These are phyloP conservation scores for Heteropelma amictum DNA, from an alignment of 2,888 invertebrate genomes.

Conservation along the genomic window DNA sequence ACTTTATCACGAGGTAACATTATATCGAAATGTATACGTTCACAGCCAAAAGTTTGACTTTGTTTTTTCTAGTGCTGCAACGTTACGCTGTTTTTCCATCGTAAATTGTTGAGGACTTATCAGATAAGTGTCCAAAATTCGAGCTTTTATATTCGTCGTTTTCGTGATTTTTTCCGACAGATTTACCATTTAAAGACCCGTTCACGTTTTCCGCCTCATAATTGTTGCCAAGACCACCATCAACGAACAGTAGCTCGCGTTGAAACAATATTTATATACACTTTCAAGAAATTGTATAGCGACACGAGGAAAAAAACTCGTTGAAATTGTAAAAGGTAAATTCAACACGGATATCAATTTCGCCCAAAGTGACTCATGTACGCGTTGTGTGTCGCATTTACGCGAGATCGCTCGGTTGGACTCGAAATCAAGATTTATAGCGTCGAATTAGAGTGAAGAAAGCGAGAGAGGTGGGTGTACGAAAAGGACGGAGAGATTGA, in stretches of 20 bases:
- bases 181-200: too few species aligned
- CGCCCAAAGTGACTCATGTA: background rate
- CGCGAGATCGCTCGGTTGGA: conserved; percentile 40
- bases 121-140: too few species aligned
- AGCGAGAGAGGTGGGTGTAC: background rate
- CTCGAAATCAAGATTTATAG: conserved; percentile 64
- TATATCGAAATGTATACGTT: background rate
- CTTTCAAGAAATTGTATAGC: background rate
- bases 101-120: too few species aligned
- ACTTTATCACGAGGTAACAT: background rate
- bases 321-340: background rate
- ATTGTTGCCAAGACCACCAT: too few species aligned
- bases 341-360: conserved; percentile 3
- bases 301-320: background rate
- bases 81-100: too few species aligned
- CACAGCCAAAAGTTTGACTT: too few species aligned
- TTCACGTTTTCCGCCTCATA: too few species aligned
- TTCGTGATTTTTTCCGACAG: too few species aligned
- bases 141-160: too few species aligned
- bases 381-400: conserved; percentile 5
- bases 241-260: too few species aligned
- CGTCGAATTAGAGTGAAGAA: conserved; percentile 59
- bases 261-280: background rate
- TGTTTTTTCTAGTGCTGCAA: too few species aligned
- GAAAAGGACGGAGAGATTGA: conserved; percentile 7